Evolutionary conservation across 2,888 invertebrate species (phyloP).

Genomic region (Cerastis rubricosa): DNA sequence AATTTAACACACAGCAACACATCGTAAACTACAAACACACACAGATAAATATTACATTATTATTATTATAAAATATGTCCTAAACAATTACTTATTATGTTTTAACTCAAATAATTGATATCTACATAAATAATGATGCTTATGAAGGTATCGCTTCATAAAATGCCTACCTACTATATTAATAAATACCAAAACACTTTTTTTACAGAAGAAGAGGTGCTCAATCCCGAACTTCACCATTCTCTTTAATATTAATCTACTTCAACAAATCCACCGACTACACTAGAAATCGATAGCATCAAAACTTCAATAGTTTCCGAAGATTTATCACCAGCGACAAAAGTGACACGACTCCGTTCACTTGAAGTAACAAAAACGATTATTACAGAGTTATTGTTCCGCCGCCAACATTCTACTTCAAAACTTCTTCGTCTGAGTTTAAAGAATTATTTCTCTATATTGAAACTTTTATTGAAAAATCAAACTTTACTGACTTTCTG

Average conservation of each 20-base stretch:
- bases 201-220: background rate
- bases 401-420: conserved; percentile 56
- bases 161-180: background rate
- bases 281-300: conserved; percentile 12
- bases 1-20: too few species aligned
- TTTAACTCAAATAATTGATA: too few species aligned
- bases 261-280: conserved; percentile 1
- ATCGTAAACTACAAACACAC: too few species aligned
- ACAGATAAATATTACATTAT: too few species aligned
- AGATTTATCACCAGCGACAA: conserved; percentile 51
- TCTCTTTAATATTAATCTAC: background rate
- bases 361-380: conserved; percentile 58
- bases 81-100: too few species aligned
- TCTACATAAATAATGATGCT: too few species aligned
- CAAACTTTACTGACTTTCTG: conserved; percentile 58
- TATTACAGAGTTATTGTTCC: conserved; percentile 66
- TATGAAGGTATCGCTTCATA: background rate
- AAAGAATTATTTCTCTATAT: conserved; percentile 69
- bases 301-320: conserved; percentile 44
- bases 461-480: conserved; percentile 74
- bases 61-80: too few species aligned
- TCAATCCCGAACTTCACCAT: background rate
- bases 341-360: conserved; percentile 43
- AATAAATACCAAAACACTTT: background rate
- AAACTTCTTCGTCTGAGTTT: conserved; percentile 63